Evolutionary conservation across 2,888 invertebrate species (phyloP).

Genomic region (Pristionchus fissidentatus): DNA sequence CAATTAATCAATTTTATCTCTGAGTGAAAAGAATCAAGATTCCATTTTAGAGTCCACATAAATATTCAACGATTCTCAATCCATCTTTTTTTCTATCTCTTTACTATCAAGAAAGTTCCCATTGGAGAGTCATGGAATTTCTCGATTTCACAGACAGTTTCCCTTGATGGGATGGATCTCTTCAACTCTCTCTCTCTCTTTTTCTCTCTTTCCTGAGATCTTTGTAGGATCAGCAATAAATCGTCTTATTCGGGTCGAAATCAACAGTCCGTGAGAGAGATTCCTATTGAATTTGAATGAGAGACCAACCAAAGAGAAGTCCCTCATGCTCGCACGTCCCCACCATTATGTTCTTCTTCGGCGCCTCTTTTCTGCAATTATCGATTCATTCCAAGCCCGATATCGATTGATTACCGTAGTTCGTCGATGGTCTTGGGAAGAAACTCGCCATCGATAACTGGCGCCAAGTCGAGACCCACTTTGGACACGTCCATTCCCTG

Average conservation of each 20-base stretch:
- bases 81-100: no score
- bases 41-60: no score
- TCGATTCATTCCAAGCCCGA: background rate
- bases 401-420: slow-evolving; percentile 50
- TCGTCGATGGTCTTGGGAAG: slow-evolving; percentile 63
- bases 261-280: slow-evolving; percentile 17
- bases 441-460: slow-evolving; percentile 64
- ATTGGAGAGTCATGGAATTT: background rate
- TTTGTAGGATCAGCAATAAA: background rate
- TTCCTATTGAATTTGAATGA: background rate
- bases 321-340: slow-evolving; percentile 66
- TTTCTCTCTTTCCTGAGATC: no score
- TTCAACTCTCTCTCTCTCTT: no score
- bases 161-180: background rate
- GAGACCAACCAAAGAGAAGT: slow-evolving; percentile 32
- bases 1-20: no score
- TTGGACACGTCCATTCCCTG: slow-evolving; percentile 65
- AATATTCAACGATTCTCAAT: no score
- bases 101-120: no score
- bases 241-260: slow-evolving; percentile 24
- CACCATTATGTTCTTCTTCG: slow-evolving; percentile 63
- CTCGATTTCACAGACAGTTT: slow-evolving; percentile 23
- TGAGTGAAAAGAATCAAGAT: no score
- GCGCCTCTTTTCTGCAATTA: slow-evolving; percentile 57
- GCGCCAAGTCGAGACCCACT: slow-evolving; percentile 63